Evolutionary conservation across 2,888 invertebrate genomes (phyloP).

Genomic region (Tillus elongatus): DNA sequence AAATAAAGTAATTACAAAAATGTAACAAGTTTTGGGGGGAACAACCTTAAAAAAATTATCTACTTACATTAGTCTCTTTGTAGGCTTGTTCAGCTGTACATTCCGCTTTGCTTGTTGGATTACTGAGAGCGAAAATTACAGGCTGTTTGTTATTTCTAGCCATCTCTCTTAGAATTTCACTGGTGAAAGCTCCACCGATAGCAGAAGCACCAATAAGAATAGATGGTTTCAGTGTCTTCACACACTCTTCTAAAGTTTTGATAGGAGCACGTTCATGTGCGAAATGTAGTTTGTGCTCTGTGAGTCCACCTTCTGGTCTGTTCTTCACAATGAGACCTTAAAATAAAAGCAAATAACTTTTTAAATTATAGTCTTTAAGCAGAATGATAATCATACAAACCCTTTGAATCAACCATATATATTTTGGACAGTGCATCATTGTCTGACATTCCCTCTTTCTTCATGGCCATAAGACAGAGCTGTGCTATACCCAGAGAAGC

Average conservation of each 20-base stretch:
- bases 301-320: constrained; percentile 72
- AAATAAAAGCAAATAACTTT: too few relatives aligned
- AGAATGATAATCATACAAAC: too few relatives aligned
- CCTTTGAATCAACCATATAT: constrained; percentile 95
- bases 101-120: constrained; percentile 96
- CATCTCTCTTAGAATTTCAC: constrained; percentile 80
- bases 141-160: constrained; percentile 73
- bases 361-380: too few relatives aligned
- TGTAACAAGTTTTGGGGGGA: neutral
- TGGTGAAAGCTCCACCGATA: constrained; percentile 86
- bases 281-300: constrained; percentile 72
- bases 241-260: constrained; percentile 70
- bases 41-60: neutral
- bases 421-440: constrained; percentile 72
- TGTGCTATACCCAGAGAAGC: constrained; percentile 78
- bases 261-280: constrained; percentile 72
- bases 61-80: constrained; percentile 65
- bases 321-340: constrained; percentile 84
- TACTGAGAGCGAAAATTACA: constrained; percentile 95
- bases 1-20: constrained; percentile 2
- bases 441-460: constrained; percentile 59
- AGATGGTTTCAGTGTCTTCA: constrained; percentile 72
- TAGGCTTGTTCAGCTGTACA: constrained; percentile 99
- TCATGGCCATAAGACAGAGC: constrained; percentile 88
- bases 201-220: constrained; percentile 94